These are phyloP conservation scores for Oryzias curvinotus DNA, from an alignment of 2,113 vertebrate genomes.

Conservation along the genomic window DNA sequence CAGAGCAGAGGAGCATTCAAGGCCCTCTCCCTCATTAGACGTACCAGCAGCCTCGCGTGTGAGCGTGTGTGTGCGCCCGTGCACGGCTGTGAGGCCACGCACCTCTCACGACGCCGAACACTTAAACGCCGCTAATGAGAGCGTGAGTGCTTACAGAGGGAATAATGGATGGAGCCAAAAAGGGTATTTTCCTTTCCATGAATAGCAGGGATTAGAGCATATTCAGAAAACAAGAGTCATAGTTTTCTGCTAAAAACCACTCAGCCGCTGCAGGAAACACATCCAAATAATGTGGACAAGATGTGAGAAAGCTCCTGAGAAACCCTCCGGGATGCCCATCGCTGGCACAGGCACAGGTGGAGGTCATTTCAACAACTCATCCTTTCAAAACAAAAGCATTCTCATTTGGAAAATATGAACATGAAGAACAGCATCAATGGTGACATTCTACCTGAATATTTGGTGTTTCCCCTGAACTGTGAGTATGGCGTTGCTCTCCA, in stretches of 20 bases:
- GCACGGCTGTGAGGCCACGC: conserved; percentile 29
- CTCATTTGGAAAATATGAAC: no score
- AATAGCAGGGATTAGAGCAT: conserved; percentile 49
- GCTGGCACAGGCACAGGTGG: background rate
- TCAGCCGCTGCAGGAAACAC: conserved; percentile 32
- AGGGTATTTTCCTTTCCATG: conserved; percentile 55
- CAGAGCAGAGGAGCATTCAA: conserved; percentile 70
- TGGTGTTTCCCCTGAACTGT: no score
- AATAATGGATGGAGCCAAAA: conserved; percentile 68
- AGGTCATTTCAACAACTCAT: background rate
- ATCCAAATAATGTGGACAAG: conserved; percentile 15
- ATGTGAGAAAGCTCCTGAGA: conserved; percentile 27
- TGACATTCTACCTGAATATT: no score
- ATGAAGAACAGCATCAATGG: no score
- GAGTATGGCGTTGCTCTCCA: no score
- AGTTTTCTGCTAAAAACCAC: conserved; percentile 58
- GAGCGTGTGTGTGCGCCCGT: background rate
- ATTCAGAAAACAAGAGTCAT: conserved; percentile 43
- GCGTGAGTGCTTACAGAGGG: conserved; percentile 53
- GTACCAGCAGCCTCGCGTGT: conserved; percentile 38
- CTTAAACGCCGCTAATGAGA: conserved; percentile 66
- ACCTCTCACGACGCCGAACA: conserved; percentile 63
- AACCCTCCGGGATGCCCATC: conserved; percentile 13
- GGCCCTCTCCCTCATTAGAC: conserved; percentile 71
- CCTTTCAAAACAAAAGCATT: background rate